Percentiles rank a stretch among this genome's conserved stretches.
Conservation (phyloP, 2,888 invertebrate genomes). For the Dorcus hopei region DNA sequence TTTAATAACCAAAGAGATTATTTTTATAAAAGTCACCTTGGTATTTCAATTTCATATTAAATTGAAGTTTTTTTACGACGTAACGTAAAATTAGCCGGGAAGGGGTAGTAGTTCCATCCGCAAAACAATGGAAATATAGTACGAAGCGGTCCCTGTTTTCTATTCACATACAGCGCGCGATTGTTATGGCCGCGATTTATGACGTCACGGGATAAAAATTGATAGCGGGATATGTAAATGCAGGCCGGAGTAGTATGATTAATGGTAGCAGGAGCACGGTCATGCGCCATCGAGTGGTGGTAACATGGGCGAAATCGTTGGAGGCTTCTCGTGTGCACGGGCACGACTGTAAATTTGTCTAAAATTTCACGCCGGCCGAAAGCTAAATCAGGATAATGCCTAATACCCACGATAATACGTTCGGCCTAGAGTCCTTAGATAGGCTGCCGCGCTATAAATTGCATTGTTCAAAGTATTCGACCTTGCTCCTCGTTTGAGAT, state of each 20-base stretch:
- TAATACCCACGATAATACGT: conserved; percentile 35
- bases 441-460: conserved; percentile 19
- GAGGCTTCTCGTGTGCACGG: conserved; percentile 27
- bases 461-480: conserved; percentile 16
- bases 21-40: too few species aligned
- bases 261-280: conserved; percentile 31
- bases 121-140: neutral
- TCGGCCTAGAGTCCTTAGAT: conserved; percentile 23
- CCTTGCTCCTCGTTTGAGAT: neutral
- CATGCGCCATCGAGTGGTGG: conserved; percentile 26
- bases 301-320: conserved; percentile 28
- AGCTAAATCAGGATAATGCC: conserved; percentile 44
- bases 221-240: conserved; percentile 42
- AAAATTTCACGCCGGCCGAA: conserved; percentile 35
- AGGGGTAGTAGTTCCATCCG: too few species aligned
- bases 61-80: too few species aligned
- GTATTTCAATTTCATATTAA: too few species aligned
- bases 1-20: too few species aligned
- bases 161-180: conserved; percentile 29
- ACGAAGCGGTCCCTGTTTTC: conserved; percentile 24
- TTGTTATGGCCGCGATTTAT: conserved; percentile 38
- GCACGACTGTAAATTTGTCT: conserved; percentile 42
- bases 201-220: conserved; percentile 41
- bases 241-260: conserved; percentile 36
- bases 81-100: too few species aligned